Evolutionary conservation across 2,888 invertebrate genomes (phyloP).

Genomic region (Ophion costatus): DNA sequence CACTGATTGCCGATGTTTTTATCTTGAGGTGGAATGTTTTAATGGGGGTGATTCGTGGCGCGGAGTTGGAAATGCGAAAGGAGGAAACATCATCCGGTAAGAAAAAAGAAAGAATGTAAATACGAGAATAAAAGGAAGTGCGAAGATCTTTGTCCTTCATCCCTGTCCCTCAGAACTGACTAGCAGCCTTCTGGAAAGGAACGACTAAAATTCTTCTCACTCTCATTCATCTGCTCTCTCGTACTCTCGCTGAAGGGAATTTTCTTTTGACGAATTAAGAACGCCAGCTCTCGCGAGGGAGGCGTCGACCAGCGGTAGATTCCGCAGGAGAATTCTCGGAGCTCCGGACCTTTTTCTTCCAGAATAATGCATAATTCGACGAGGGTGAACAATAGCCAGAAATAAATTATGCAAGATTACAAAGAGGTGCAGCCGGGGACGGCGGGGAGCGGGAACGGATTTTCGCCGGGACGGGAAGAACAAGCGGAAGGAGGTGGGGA

Average conservation of each 20-base stretch:
- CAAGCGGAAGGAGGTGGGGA: constrained; percentile 22
- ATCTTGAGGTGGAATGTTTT: no score
- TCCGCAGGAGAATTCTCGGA: constrained; percentile 32
- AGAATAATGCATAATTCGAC: constrained; percentile 80
- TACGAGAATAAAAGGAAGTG: constrained; percentile 58
- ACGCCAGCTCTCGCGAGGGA: constrained; percentile 59
- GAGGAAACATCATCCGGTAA: constrained; percentile 20
- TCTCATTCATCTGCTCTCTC: constrained; percentile 28
- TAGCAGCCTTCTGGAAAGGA: constrained; percentile 35
- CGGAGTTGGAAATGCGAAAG: background rate
- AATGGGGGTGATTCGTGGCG: background rate
- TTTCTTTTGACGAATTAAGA: constrained; percentile 78
- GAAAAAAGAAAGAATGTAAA: constrained; percentile 58
- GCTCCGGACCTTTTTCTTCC: constrained; percentile 68
- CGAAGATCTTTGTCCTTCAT: constrained; percentile 36
- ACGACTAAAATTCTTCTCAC: constrained; percentile 45
- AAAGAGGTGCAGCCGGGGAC: constrained; percentile 72
- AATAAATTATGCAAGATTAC: constrained; percentile 84
- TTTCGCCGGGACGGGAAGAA: constrained; percentile 48
- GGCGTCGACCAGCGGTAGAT: constrained; percentile 38
- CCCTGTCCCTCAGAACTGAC: constrained; percentile 26
- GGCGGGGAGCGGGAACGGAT: constrained; percentile 44
- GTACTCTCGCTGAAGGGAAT: constrained; percentile 65
- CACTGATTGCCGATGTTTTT: constrained; percentile 29
- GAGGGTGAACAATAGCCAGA: constrained; percentile 80